Percentiles rank a stretch among this genome's conserved stretches.
phyloP scores from a whole-genome alignment of 1,140 invertebrate genomes.

The Colletes gigas region DNA sequence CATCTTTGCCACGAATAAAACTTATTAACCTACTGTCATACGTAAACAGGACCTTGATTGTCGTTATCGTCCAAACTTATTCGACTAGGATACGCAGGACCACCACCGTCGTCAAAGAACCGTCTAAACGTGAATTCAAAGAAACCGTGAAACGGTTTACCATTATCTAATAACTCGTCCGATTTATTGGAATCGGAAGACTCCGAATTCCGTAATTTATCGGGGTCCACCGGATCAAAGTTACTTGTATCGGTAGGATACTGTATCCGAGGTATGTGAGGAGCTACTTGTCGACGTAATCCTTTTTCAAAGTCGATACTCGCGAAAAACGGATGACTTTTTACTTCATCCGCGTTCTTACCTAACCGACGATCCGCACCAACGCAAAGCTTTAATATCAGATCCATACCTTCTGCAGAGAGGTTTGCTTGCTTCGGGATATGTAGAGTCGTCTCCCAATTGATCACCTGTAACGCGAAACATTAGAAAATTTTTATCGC shows the following conservation, averaged over 20 bases:
- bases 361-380: conserved; percentile 93
- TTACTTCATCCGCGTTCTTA: conserved; percentile 96
- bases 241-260: conserved; percentile 98
- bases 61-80: conserved; percentile 93
- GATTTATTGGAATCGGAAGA: conserved; percentile 90
- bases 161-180: conserved; percentile 88
- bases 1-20: conserved; percentile 21
- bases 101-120: conserved; percentile 95
- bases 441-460: conserved; percentile 95
- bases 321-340: conserved; percentile 95
- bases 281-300: conserved; percentile 92
- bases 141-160: conserved; percentile 97
- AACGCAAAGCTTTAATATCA: conserved; percentile 95
- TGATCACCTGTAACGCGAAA: conserved; percentile 90
- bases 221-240: conserved; percentile 96
- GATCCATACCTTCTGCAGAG: conserved; percentile 92
- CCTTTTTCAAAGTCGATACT: conserved; percentile 95
- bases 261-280: conserved; percentile 95
- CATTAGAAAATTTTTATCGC: not conserved
- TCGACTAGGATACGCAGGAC: conserved; percentile 87
- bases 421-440: conserved; percentile 94
- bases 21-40: conserved; percentile 82
- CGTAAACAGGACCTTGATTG: conserved; percentile 92
- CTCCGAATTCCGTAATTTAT: conserved; percentile 90
- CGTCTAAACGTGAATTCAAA: conserved; percentile 99